These are phyloP conservation scores for Podarcis cretensis DNA, from an alignment of 2,113 vertebrate species.

Conservation along the genomic window DNA sequence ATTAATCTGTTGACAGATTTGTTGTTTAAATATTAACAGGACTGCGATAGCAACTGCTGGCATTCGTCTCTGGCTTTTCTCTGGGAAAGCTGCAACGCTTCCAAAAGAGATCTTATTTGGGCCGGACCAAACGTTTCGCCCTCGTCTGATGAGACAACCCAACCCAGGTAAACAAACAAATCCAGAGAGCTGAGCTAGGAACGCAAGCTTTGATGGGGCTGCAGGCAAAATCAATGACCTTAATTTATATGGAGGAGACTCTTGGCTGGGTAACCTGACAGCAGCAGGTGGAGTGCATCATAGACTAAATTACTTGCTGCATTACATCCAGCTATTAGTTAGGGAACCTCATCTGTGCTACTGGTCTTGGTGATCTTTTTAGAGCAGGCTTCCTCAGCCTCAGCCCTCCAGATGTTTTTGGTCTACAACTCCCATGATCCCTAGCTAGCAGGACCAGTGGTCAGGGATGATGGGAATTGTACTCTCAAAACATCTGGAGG, in stretches of 20 bases:
- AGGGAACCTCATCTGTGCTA: neutral
- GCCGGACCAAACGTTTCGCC: neutral
- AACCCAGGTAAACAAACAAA: no score
- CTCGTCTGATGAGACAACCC: neutral
- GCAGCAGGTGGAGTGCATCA: neutral
- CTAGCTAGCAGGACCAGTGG: no score
- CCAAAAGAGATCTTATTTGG: neutral
- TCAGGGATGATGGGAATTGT: no score
- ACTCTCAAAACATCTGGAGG: no score
- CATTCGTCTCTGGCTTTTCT: neutral
- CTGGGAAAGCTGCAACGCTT: neutral
- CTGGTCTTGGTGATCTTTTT: neutral
- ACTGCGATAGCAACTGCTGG: slow-evolving; percentile 60
- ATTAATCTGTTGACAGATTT: slow-evolving; percentile 75
- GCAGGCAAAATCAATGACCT: neutral
- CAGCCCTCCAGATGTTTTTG: no score
- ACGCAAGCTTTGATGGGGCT: neutral
- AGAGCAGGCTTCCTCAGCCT: no score
- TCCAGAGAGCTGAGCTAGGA: neutral
- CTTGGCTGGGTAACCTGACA: neutral
- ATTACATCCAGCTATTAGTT: neutral
- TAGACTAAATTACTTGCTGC: neutral
- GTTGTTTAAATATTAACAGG: slow-evolving; percentile 72
- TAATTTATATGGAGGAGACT: neutral
- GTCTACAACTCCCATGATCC: no score